These are phyloP conservation scores for Dorcus hopei DNA, from an alignment of 2,888 invertebrate species.

Conservation along the genomic window DNA sequence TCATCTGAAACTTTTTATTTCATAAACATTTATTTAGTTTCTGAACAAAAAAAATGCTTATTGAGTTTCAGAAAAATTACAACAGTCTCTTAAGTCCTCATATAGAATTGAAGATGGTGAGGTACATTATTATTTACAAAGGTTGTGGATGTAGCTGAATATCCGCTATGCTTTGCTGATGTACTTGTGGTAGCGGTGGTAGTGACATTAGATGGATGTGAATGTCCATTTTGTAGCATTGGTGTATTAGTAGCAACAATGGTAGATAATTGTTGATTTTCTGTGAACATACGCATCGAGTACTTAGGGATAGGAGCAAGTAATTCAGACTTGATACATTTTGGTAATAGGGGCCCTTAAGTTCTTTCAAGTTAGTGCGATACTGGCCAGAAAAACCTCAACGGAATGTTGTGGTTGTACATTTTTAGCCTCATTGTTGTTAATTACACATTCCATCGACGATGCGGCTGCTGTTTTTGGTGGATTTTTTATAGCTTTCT, in stretches of 20 bases:
- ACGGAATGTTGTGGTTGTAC: constrained; percentile 9
- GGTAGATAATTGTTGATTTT: neutral
- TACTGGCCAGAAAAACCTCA: constrained; percentile 22
- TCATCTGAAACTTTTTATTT: neutral
- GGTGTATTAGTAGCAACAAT: neutral
- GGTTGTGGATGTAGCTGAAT: too few relatives aligned
- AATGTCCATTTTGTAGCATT: neutral
- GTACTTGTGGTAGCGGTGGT: too few relatives aligned
- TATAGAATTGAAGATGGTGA: too few relatives aligned
- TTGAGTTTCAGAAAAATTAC: neutral
- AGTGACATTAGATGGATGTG: neutral
- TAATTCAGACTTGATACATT: constrained; percentile 21
- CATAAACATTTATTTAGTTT: neutral
- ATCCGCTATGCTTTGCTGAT: too few relatives aligned
- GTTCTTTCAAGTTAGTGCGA: constrained; percentile 18
- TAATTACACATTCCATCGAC: constrained; percentile 15
- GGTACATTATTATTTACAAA: too few relatives aligned
- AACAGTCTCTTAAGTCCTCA: too few relatives aligned
- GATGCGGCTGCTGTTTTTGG: constrained; percentile 2
- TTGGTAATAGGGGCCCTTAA: constrained; percentile 14
- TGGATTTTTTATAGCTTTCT: neutral
- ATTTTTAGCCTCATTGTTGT: neutral
- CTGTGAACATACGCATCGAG: constrained; percentile 14
- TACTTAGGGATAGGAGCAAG: constrained; percentile 20
- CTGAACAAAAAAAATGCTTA: neutral